Evolutionary conservation across 2,113 vertebrate genomes (phyloP), one percentile per base, ranked within the genome.

Genomic region (Corvus moneduloides): DNA sequence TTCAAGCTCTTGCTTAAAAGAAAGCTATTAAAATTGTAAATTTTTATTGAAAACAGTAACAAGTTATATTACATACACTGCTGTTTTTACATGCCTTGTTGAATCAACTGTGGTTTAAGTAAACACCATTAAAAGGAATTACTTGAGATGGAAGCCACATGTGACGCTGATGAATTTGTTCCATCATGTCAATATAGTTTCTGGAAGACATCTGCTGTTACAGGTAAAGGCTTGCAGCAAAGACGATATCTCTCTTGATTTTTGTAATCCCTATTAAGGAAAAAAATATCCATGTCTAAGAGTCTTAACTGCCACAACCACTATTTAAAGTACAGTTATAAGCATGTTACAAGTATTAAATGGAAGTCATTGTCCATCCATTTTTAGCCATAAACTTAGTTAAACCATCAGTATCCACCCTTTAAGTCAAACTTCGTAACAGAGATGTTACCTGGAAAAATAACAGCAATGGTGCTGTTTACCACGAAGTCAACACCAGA

Each of bases 161-260:
- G 61, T 58, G 72, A 69, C 44, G 27, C 59, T 85, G 66, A 78
- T 54, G 51, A 88, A 80, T 76, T 78, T 93, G 43, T 72, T 91
- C 85, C 37, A 7, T 69, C 41, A 23, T 19, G 44, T 71, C 69
- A 35, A 6, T 76, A n/a, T 32, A 16, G 39, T 28, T 78, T 62
- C 49, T 62, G 63, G 84, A 84, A 56, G 61, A n/a, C 49, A 27
- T 26, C 52, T 97, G 64, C 73, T 79, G 19, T 93, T 97, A 99
- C 66, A 99, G 98, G 97, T 99, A 99, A 56, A 99, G 99, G 97
- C 99, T 99, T 95, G 99, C 99, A 86, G 99, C 99, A 97, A 99
- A 99, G 32, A 99, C 99, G 41, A 99, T 99, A 95, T 99, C 99
- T 82, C 99, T 99, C 97, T 99, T 99, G 97, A 99, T 99, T 98